Evolutionary conservation across 2,888 invertebrate genomes (phyloP), one percentile per base, ranked within the genome.

Genomic region (Diogma glabrata): DNA sequence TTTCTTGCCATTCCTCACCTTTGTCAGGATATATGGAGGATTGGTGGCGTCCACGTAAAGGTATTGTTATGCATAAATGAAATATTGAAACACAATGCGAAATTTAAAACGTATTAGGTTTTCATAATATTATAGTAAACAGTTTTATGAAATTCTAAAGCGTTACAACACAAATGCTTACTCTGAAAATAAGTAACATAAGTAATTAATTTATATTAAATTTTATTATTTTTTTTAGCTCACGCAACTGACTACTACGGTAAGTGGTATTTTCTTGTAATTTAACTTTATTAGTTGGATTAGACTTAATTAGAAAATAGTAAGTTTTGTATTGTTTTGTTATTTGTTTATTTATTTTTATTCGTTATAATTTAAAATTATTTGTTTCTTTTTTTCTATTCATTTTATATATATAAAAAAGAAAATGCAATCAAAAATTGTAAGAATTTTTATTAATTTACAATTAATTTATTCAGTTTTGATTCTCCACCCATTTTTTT

Each of bases 241-340:
- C 92, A 91, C 83, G 89, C 92, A 72, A 89, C 93, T 81, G 94
- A 93, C 79, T 94, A 94, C 79, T 94, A 94, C 90, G 94, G 94
- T 95, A 90, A 93, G 94, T 92, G 81, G 78, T 61, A 57, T 54
- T 57, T 57, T 56, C 57, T 52, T 53, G 54, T 54, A 61, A 57
- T 58, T 67, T 68, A 67, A 64, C 64, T 64, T 30, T 4, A 3
- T 6, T 30, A n/a, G 4, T 30, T 30, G n/a, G n/a, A 43, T 9
- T 47, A 47, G 28, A 47, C 26, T 24, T 28, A 47, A 47, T 28
- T 17, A 26, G 12, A 26, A 17, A 28, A 28, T 3, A 26, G 24
- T 47, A 16, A 26, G 17, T 47, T 26, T 16, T 19, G 14, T 9
- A 22, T 46, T 14, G 26, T 24, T 47, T 47, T 24, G 26, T 47